Evolutionary conservation across 1,140 invertebrate genomes (phyloP), one percentile per base, ranked within the genome.

Genomic region (Dendroctonus valens): DNA sequence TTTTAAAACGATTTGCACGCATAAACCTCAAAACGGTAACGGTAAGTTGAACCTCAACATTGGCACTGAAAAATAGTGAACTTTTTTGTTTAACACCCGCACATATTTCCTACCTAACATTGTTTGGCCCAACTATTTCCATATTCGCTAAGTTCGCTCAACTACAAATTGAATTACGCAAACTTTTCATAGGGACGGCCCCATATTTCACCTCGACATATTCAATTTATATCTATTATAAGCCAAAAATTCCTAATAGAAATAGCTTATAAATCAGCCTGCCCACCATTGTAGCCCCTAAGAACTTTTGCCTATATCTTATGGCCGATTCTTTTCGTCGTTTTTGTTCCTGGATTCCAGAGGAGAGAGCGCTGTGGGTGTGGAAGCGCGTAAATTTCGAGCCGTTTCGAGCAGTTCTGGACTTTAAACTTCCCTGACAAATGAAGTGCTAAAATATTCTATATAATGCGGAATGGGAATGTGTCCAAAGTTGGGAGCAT

Each of bases 241-340:
- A 9, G 50, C 50, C 50, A 52, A 52, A 52, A 52, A 52, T 52
- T 52, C 50, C 12, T 52, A 52, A 52, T 52, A 52, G 50, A 52
- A 52, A 52, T 64, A n/a, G 51, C 61, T 11, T 50, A 64, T 64
- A 64, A 64, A 64, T 64, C 61, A 52, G 61, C 26, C 41, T 26
- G 52, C 51, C 53, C 42, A 55, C 61, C 41, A 64, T 64, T 64
- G 61, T 64, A 50, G 61, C 49, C 61, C 41, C 46, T 55, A 55
- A 49, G 61, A 64, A 64, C 61, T 64, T 64, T 64, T 37, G 51
- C 41, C 50, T 52, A 52, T 52, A 52, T 52, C 50, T 52, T 52
- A 44, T 14, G 44, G 40, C 14, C 14, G 52, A 42, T 49, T 64
- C 51, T 61, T 52, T 52, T 39, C 26, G 59, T 52, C 48, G 44